Base-by-base conservation (phyloP, 2,888 invertebrate genomes). In the Asteroscopus sphinx region DNA sequence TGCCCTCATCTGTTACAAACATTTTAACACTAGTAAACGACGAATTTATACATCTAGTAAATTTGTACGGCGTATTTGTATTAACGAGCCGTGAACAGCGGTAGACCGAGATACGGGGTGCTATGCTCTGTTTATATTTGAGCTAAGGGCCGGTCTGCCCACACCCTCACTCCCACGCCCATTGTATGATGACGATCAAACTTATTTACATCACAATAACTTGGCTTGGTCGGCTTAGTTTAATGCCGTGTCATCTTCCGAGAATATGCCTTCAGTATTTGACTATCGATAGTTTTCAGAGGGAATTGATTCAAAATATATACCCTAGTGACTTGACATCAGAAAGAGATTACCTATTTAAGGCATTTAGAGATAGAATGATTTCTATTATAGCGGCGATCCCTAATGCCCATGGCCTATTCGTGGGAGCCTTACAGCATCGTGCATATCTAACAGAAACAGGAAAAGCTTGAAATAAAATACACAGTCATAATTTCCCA, bases 181-280 rank as follows among this genome's bases (percentile, higher is more conserved):
- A 90, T 92, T 91, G 91, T 92, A 85, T 85, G 88, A 88, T 89
- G 85, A 87, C 85, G 89, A 88, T 89, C 85, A 88, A 89, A 87
- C 85, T 83, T 87, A 93, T 93, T 93, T 91, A 90, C 93, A 92
- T 93, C 82, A 92, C 88, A 93, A 92, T 91, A 88, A 85, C 83
- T 82, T 75, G 81, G 84, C 82, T 88, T 44, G 62, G 46, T 28
- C 42, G 47, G 45, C 48, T 88, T 85, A 86, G 87, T 84, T 84
- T 86, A 89, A 82, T 82, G 88, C 85, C 82, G 69, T 86, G 83
- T 85, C 86, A 87, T 87, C 82, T 76, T 75, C 63, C 76, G 76
- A 78, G 79, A 73, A 60, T 65, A 59, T 57, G 51, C 56, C 54
- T 71, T 68, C 66, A 75, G 65, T 64, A 52, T 72, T 71, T 70